Conservation (phyloP, 2,113 vertebrate genomes). For the Macrotis lagotis region DNA sequence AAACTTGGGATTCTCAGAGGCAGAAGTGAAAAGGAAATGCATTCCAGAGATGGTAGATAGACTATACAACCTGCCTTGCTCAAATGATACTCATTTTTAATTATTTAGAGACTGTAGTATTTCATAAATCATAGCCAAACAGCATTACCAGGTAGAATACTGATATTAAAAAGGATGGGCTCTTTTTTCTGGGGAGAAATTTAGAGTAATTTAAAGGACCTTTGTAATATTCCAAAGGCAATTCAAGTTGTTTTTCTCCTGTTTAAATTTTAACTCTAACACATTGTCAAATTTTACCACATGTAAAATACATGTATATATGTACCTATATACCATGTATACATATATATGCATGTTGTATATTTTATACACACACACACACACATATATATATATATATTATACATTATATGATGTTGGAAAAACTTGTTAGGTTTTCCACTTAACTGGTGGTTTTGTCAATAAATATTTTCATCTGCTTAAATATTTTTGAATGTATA, state of each 20-base stretch:
- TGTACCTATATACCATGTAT: no score
- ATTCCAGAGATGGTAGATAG: neutral
- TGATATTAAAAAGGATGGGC: neutral
- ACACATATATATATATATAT: neutral
- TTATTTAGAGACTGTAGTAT: neutral
- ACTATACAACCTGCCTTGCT: neutral
- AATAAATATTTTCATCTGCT: neutral
- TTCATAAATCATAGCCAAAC: neutral
- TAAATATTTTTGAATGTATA: neutral
- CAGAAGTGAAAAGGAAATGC: neutral
- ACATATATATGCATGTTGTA: neutral
- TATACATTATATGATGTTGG: neutral
- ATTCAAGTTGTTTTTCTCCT: neutral
- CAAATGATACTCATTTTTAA: neutral
- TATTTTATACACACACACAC: neutral
- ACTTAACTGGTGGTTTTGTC: neutral
- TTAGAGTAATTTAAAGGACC: neutral
- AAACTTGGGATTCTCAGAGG: neutral
- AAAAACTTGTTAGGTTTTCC: neutral
- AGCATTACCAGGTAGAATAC: neutral
- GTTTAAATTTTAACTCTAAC: neutral
- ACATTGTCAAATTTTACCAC: neutral
- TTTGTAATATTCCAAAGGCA: neutral
- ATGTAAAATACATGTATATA: neutral
- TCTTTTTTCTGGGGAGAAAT: neutral